Evolutionary conservation across 2,888 invertebrate genomes (phyloP).

Genomic region (Thyatira batis): DNA sequence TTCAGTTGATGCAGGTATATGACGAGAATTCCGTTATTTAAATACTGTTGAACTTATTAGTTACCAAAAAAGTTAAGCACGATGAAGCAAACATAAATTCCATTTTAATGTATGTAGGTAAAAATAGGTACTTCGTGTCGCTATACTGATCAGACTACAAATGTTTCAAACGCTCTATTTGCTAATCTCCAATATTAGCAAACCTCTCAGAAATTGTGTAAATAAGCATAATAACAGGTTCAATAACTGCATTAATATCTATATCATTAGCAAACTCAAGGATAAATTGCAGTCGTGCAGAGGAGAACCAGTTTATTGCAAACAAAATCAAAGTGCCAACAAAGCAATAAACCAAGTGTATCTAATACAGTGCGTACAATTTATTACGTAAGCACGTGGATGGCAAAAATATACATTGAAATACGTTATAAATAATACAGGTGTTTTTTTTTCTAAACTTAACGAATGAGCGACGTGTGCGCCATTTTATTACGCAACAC

Average conservation of each 20-base stretch:
- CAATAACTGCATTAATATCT: neutral
- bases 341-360: neutral
- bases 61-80: too few species aligned
- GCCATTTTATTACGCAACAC: constrained; percentile 34
- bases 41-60: neutral
- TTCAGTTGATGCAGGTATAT: neutral
- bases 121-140: too few species aligned
- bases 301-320: neutral
- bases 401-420: neutral
- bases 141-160: too few species aligned
- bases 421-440: neutral
- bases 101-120: too few species aligned
- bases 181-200: too few species aligned
- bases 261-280: neutral
- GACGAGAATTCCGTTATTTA: neutral
- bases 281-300: neutral
- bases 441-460: constrained; percentile 24
- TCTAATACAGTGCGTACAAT: neutral
- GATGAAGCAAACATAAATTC: too few species aligned
- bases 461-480: constrained; percentile 21
- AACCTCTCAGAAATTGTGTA: neutral
- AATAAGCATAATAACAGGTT: neutral
- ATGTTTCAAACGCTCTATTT: too few species aligned
- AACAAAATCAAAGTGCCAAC: neutral
- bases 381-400: neutral